Conservation (phyloP, 2,888 invertebrate genomes). For the Podotricha telesiphe region DNA sequence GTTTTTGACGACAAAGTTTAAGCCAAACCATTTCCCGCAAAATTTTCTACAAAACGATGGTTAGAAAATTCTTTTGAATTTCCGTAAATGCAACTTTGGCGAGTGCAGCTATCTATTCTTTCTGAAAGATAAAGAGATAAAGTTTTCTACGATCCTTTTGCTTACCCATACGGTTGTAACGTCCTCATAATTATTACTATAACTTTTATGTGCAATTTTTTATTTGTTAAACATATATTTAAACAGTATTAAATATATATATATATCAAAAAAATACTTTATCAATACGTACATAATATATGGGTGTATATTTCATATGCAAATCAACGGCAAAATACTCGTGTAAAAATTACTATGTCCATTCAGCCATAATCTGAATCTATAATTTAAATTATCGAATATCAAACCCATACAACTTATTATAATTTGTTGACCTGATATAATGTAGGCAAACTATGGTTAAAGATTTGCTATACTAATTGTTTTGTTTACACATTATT, state of each 20-base stretch:
- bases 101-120: conserved; percentile 32
- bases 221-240: too few relatives aligned
- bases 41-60: conserved; percentile 33
- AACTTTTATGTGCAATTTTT: not conserved
- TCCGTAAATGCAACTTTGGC: conserved; percentile 32
- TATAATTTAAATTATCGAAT: conserved; percentile 1
- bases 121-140: conserved; percentile 32
- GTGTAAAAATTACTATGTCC: not conserved
- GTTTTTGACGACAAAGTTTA: conserved; percentile 26
- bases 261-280: too few relatives aligned
- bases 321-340: not conserved
- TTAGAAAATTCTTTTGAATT: conserved; percentile 37
- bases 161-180: conserved; percentile 24
- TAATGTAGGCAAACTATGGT: not conserved
- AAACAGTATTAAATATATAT: too few relatives aligned
- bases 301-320: not conserved
- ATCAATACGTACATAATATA: too few relatives aligned
- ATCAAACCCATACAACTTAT: not conserved
- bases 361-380: not conserved
- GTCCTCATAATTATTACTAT: conserved; percentile 15
- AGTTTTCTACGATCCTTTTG: conserved; percentile 28
- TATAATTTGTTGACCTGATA: not conserved
- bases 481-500: too few relatives aligned
- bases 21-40: conserved; percentile 28
- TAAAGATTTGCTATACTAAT: too few relatives aligned